phyloP scores from a whole-genome alignment of 2,797 vertebrate species.

The Numenius phaeopus region DNA sequence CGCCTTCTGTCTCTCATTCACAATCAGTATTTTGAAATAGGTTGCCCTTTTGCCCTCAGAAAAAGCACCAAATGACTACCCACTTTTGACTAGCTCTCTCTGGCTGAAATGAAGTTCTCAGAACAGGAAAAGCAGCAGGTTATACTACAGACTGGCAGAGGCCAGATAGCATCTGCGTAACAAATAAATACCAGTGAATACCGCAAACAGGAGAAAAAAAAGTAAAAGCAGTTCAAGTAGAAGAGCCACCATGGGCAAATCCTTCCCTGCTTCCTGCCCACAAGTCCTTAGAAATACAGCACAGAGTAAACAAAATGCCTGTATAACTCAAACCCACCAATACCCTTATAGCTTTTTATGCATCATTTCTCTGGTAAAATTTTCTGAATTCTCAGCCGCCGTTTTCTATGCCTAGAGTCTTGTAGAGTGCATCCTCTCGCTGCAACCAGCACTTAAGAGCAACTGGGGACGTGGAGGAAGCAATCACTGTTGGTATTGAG shows the following conservation, averaged over 20 bases:
- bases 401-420: neutral
- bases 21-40: neutral
- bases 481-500: neutral
- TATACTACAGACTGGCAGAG: neutral
- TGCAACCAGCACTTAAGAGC: neutral
- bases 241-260: neutral
- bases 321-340: neutral
- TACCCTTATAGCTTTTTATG: neutral
- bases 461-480: neutral
- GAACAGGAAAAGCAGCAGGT: neutral
- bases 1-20: rapidly evolving
- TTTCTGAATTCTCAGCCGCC: neutral
- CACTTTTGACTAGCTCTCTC: neutral
- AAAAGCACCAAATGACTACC: neutral
- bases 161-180: neutral
- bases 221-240: neutral
- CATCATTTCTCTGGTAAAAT: neutral
- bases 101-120: neutral
- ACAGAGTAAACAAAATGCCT: neutral
- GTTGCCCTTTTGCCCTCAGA: neutral
- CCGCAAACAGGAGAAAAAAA: neutral
- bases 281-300: rapidly evolving
- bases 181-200: neutral
- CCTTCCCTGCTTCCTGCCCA: neutral
- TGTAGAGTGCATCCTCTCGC: neutral